Conservation (phyloP, 2,797 vertebrate species). For the Phaenicophaeus curvirostris region DNA sequence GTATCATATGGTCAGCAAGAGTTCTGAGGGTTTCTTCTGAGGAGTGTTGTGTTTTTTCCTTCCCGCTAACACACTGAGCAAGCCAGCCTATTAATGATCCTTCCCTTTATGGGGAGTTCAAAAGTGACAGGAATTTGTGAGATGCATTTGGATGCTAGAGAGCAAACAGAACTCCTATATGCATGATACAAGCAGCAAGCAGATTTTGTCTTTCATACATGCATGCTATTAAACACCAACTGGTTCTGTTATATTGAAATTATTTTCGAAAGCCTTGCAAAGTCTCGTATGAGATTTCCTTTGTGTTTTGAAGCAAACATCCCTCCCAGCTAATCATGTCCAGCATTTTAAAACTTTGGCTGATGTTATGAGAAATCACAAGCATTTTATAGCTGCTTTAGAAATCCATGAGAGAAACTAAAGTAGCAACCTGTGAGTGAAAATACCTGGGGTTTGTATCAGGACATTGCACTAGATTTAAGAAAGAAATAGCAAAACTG, state of each 20-base stretch:
- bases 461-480: not conserved
- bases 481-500: not conserved
- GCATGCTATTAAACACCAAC: not conserved
- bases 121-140: constrained; percentile 11
- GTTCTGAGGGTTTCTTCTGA: not conserved
- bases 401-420: not conserved
- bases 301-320: not conserved
- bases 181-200: not conserved
- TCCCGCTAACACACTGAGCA: not conserved
- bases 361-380: not conserved
- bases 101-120: not conserved
- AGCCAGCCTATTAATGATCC: constrained; percentile 21
- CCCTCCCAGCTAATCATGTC: not conserved
- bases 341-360: not conserved
- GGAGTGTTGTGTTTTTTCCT: not conserved
- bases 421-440: not conserved
- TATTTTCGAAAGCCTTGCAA: not conserved
- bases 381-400: not conserved
- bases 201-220: not conserved
- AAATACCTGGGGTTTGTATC: not conserved
- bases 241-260: constrained; percentile 18
- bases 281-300: not conserved
- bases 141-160: not conserved
- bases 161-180: not conserved
- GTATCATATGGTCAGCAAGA: not conserved